Percentiles rank a stretch among this genome's conserved stretches.
Evolutionary conservation across 2,888 invertebrate genomes (phyloP).

Genomic region (Euclidia mi): DNA sequence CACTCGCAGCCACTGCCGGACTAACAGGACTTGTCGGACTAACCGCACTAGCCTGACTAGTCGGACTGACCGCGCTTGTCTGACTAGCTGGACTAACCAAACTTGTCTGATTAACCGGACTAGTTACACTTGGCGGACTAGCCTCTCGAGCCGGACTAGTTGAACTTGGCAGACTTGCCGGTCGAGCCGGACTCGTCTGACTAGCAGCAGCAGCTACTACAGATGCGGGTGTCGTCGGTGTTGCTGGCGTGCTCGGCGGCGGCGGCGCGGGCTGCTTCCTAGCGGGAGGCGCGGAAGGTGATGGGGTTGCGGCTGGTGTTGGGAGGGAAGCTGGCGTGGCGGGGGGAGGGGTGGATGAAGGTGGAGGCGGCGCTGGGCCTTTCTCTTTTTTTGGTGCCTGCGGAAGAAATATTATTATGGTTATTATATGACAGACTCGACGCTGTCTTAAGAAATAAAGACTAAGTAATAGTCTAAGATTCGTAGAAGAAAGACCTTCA

Average conservation of each 20-base stretch:
- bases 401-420: neutral
- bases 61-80: slow-evolving; percentile 58
- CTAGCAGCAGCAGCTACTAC: too few relatives aligned
- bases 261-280: slow-evolving; percentile 45
- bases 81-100: too few relatives aligned
- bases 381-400: slow-evolving; percentile 95
- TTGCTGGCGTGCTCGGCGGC: slow-evolving; percentile 27
- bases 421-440: too few relatives aligned
- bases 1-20: slow-evolving; percentile 1
- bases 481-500: too few relatives aligned
- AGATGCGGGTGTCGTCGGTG: too few relatives aligned
- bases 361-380: slow-evolving; percentile 94
- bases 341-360: slow-evolving; percentile 77
- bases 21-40: slow-evolving; percentile 26
- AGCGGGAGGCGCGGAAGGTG: slow-evolving; percentile 46
- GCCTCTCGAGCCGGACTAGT: too few relatives aligned
- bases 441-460: too few relatives aligned
- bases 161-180: too few relatives aligned
- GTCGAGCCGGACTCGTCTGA: too few relatives aligned
- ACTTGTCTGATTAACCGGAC: too few relatives aligned
- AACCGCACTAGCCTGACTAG: slow-evolving; percentile 55
- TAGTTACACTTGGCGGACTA: too few relatives aligned
- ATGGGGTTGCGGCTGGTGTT: slow-evolving; percentile 44
- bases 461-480: too few relatives aligned
- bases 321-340: slow-evolving; percentile 44